phyloP scores from a whole-genome alignment of 2,888 invertebrate genomes.

The Patella pellucida region DNA sequence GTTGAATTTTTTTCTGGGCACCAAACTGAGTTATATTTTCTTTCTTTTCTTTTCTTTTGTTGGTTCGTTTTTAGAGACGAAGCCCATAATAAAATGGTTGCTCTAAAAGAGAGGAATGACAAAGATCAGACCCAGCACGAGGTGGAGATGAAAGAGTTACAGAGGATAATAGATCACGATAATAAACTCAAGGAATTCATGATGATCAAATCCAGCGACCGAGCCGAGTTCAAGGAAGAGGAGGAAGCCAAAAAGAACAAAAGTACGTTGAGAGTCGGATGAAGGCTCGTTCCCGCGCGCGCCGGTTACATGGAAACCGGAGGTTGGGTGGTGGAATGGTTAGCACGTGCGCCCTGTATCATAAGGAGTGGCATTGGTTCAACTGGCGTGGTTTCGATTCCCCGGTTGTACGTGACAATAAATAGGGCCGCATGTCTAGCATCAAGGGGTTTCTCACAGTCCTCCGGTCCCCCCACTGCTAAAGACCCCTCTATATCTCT shows the following conservation, averaged over 20 bases:
- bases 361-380: too few relatives aligned
- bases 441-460: too few relatives aligned
- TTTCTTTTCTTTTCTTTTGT: not conserved
- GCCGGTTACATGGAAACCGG: too few relatives aligned
- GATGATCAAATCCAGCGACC: slow-evolving; percentile 81
- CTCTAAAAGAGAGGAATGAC: slow-evolving; percentile 82
- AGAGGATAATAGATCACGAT: slow-evolving; percentile 86
- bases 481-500: too few relatives aligned
- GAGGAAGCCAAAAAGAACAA: slow-evolving; percentile 73
- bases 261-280: not conserved
- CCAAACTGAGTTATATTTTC: not conserved
- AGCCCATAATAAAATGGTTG: slow-evolving; percentile 79
- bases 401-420: too few relatives aligned
- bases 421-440: too few relatives aligned
- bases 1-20: too few relatives aligned
- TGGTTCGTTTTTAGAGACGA: slow-evolving; percentile 65
- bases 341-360: too few relatives aligned
- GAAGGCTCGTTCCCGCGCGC: too few relatives aligned
- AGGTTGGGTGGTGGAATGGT: too few relatives aligned
- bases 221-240: slow-evolving; percentile 69
- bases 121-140: slow-evolving; percentile 78
- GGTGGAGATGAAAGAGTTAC: slow-evolving; percentile 87
- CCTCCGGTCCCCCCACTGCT: too few relatives aligned
- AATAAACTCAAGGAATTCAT: slow-evolving; percentile 86
- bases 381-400: too few relatives aligned